Conservation (phyloP, 2,113 vertebrate genomes). For the Bucco capensis region DNA sequence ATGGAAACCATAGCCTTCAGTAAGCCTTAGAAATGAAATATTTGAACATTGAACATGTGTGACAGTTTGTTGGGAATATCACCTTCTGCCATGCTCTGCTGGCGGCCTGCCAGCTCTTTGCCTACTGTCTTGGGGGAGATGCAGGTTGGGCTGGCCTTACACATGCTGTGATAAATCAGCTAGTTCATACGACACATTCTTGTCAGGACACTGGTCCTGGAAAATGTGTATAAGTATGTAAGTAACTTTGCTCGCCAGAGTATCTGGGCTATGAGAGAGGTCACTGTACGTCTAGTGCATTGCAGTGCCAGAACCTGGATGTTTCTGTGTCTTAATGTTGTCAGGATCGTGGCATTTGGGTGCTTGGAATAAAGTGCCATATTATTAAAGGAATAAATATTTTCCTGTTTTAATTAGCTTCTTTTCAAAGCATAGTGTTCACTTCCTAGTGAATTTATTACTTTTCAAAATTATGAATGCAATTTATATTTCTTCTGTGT, state of each 20-base stretch:
- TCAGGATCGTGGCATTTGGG: background rate
- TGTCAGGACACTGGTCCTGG: background rate
- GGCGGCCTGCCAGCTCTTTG: background rate
- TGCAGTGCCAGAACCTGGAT: background rate
- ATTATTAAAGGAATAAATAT: background rate
- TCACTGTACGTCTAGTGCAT: accelerated
- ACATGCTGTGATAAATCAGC: background rate
- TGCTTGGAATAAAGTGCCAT: background rate
- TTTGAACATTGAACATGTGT: conserved; percentile 17
- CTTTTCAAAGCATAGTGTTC: background rate
- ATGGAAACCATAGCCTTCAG: background rate
- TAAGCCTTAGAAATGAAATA: conserved; percentile 28
- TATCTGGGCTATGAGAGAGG: background rate
- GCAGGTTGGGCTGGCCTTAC: background rate
- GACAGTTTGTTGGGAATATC: conserved; percentile 39
- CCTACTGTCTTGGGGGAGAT: background rate
- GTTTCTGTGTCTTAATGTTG: background rate
- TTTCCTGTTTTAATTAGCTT: accelerated
- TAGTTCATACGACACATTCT: background rate
- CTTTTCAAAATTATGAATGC: background rate
- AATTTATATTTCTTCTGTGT: background rate
- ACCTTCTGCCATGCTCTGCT: background rate
- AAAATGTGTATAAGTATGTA: accelerated
- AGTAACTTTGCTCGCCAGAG: background rate
- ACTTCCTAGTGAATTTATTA: background rate